A percentile compares a stretch with the other conserved stretches of the same genome.
These are phyloP conservation scores for Luscinia megarhynchos DNA, from an alignment of 2,797 vertebrate species.

Conservation along the genomic window DNA sequence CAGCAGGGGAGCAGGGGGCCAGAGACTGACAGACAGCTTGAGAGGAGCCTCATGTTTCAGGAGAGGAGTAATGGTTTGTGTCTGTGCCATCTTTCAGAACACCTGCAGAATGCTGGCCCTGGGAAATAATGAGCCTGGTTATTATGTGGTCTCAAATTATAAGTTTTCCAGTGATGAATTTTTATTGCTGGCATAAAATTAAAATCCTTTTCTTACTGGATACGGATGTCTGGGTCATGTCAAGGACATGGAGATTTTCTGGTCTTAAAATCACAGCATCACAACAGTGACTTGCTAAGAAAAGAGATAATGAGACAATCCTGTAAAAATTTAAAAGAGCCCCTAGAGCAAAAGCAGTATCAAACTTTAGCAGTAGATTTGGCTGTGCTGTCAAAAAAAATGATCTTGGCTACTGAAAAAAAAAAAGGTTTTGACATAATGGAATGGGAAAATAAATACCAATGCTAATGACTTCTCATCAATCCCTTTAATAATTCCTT, in stretches of 20 bases:
- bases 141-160: background rate
- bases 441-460: slow-evolving; percentile 13
- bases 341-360: background rate
- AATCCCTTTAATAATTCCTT: background rate
- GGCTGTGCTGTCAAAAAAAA: background rate
- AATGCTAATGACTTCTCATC: background rate
- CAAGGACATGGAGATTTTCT: background rate
- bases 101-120: background rate
- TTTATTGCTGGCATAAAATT: slow-evolving; percentile 54
- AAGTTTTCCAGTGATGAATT: slow-evolving; percentile 8
- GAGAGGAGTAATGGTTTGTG: background rate
- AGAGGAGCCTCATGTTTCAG: background rate
- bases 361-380: background rate
- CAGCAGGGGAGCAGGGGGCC: background rate
- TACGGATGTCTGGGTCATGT: background rate
- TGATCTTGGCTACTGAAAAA: background rate
- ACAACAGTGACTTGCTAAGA: background rate
- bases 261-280: background rate
- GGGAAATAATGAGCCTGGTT: background rate
- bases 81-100: background rate
- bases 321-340: background rate
- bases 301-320: background rate
- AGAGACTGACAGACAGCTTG: background rate
- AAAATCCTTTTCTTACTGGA: slow-evolving; percentile 27
- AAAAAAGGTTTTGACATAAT: background rate